Evolutionary conservation across 2,888 invertebrate species (phyloP), one percentile per base, ranked within the genome.

Genomic region (Galerucella nymphaeae): DNA sequence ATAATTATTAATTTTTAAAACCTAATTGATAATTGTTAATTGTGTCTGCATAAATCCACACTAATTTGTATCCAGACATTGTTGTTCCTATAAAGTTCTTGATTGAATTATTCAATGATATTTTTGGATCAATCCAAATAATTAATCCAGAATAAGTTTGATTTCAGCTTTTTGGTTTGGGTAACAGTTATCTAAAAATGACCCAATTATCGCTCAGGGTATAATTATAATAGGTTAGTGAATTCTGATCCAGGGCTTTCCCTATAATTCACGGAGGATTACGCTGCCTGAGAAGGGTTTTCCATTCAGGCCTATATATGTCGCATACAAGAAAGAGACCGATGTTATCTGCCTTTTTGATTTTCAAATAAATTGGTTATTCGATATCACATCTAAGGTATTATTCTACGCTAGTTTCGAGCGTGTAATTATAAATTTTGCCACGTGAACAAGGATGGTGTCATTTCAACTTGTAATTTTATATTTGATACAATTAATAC

Each of bases 321-420:
- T 67, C 67, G 59, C 67, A 59, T 59, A 67, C 67, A 59, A 59
- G 59, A 30, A 68, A 41, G 64, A 62, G 74, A 71, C 30, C 38
- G 73, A 70, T 73, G 59, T 67, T 68, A 74, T 71, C 61, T 75
- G 75, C 71, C 66, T 72, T 69, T 62, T 70, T 67, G 72, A 69
- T 69, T 73, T 66, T 45, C 65, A 71, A 65, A 71, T 71, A 74
- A 74, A 74, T 74, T 71, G 71, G 68, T 68, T 68, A 65, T 67
- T 67, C 55, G 71, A 74, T 74, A 59, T 66, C 20, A 41, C 68
- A 58, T 71, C 53, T 66, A 53, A 59, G 30, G 53, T 50, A 38
- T 50, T 67, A 41, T 65, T 65, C 16, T 23, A 53, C 55, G 30
- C 10, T 2, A 30, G 18, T 9, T 18, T 50, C 10, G 10, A 9